phyloP scores from a whole-genome alignment of 2,113 vertebrate genomes.

The Nerophis ophidion region DNA sequence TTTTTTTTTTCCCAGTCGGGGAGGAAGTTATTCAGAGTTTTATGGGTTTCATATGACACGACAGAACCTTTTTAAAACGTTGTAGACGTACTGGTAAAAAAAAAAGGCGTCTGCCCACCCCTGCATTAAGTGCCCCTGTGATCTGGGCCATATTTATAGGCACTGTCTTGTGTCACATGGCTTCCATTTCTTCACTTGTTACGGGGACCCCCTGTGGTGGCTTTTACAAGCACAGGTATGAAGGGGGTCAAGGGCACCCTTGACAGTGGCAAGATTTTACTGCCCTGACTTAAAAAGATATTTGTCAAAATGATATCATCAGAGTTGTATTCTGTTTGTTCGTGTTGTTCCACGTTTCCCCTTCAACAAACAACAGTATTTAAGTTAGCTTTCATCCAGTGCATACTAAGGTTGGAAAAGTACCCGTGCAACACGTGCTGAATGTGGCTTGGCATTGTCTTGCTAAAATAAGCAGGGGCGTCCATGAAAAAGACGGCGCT shows the following conservation, averaged over 20 bases:
- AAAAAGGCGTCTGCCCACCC: conserved; percentile 70
- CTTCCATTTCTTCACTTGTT: conserved; percentile 76
- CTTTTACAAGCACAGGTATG: conserved; percentile 74
- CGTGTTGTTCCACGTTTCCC: too few relatives aligned
- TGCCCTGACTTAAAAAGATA: too few relatives aligned
- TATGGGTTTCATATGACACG: conserved; percentile 78
- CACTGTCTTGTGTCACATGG: conserved; percentile 77
- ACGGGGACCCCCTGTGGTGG: conserved; percentile 64
- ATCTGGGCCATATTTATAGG: conserved; percentile 78
- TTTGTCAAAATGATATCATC: too few relatives aligned
- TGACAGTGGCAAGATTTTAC: conserved; percentile 29
- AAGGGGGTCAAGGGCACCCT: conserved; percentile 64
- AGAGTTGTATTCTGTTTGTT: too few relatives aligned
- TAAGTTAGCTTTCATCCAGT: too few relatives aligned
- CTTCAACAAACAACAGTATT: too few relatives aligned
- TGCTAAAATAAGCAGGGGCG: too few relatives aligned
- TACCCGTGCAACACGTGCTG: too few relatives aligned
- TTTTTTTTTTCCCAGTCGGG: conserved; percentile 22
- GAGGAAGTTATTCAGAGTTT: conserved; percentile 66
- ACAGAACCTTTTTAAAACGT: conserved; percentile 75
- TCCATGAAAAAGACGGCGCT: too few relatives aligned
- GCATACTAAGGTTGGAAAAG: too few relatives aligned
- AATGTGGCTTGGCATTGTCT: too few relatives aligned
- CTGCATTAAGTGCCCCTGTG: conserved; percentile 73
- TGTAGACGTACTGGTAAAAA: conserved; percentile 77